A percentile compares a stretch with the other conserved stretches of the same genome.
These are phyloP conservation scores for Scolopax rusticola DNA, from an alignment of 2,797 vertebrate species.

Conservation along the genomic window DNA sequence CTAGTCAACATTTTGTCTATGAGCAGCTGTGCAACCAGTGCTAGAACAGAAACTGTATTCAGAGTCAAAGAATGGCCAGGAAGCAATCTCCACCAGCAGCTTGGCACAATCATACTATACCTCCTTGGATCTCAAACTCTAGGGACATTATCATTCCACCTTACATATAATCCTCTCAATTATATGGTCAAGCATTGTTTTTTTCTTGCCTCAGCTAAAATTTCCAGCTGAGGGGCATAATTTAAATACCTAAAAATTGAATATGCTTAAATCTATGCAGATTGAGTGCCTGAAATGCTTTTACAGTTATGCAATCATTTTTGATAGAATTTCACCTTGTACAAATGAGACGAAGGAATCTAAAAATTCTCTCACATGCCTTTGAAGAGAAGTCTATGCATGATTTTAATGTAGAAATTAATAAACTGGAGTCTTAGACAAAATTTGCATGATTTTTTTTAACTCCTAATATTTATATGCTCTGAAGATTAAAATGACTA, in stretches of 20 bases:
- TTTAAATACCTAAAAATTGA: neutral
- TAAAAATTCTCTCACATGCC: neutral
- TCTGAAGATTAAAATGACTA: conserved; percentile 33
- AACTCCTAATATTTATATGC: conserved; percentile 53
- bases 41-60: neutral
- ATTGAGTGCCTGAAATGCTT: neutral
- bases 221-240: neutral
- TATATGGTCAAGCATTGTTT: neutral
- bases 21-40: neutral
- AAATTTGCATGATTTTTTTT: neutral
- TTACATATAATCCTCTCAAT: neutral
- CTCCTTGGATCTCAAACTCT: neutral
- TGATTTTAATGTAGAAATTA: conserved; percentile 34
- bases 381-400: neutral
- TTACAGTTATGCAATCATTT: neutral
- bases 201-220: neutral
- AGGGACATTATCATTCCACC: no score
- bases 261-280: neutral
- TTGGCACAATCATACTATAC: neutral
- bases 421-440: neutral
- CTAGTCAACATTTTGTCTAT: neutral
- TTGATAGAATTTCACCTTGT: conserved; percentile 7
- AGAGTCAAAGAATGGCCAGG: neutral
- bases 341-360: neutral
- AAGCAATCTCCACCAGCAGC: neutral